Evolutionary conservation across 1,140 invertebrate genomes (phyloP), one percentile per base, ranked within the genome.

Genomic region (Caenorhabditis inopinata): DNA sequence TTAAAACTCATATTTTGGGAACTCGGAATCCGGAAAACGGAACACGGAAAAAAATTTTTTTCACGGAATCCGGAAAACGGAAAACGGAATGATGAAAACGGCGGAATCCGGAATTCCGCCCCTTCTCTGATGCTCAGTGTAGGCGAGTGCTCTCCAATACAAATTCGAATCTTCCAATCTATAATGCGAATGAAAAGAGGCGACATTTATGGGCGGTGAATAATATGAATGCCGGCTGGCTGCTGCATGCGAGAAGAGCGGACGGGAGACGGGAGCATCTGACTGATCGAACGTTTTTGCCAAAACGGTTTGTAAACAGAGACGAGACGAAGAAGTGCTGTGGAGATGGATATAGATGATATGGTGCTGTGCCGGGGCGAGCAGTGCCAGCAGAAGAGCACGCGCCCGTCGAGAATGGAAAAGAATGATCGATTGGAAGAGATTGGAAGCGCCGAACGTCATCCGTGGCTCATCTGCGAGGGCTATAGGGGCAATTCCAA

Each of bases 221-320:
- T 58, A 68, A 38, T 29, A 68, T 38, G 35, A 68, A 68, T 68
- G 58, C 14, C 6, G 4, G 32, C 2, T 11, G 9, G 58, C 6
- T 1, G n/a, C n/a, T n/a, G n/a, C n/a, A n/a, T 9, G 9, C 14
- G n/a, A 21, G 6, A 58, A 14, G 14, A 42, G 14, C 14, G 38
- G 38, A 42, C n/a, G n/a, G 21, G 51, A 58, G 51, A 58, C 21
- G 27, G 35, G 27, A 1, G 38, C 38, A 42, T 11, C 25, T 42
- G 58, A 38, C 32, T 68, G 58, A 68, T 68, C 58, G 58, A 68
- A 68, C 32, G 58, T 68, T 58, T 32, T 58, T 7, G n/a, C 12
- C 3, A 42, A 32, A 68, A 68, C 58, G 58, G 58, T 68, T 68
- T 68, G 58, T 68, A 68, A 68, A 68, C 38, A 68, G 16, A 32